phyloP scores from a whole-genome alignment of 92 coral and sea anemone species.

The Muricea muricata region DNA sequence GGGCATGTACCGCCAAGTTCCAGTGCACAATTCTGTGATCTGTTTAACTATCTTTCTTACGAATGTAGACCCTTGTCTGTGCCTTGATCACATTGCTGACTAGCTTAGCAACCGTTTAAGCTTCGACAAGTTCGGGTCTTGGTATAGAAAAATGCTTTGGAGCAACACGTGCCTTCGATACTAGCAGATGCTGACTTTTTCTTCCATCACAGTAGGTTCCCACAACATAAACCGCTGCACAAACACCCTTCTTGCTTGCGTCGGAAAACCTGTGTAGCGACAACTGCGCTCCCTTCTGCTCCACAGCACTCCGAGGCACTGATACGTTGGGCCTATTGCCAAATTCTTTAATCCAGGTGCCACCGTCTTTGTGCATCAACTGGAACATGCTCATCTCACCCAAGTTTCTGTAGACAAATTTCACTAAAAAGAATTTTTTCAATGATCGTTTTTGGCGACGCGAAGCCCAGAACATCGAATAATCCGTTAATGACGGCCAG shows the following conservation, averaged over 20 bases:
- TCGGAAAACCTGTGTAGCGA: neutral
- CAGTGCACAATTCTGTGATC: neutral
- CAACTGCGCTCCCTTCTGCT: neutral
- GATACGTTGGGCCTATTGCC: no score
- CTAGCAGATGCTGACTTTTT: neutral
- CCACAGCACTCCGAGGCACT: neutral
- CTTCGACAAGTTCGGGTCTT: neutral
- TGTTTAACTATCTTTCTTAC: neutral
- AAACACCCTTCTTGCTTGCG: neutral
- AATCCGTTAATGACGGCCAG: constrained; percentile 37
- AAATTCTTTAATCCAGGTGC: constrained; percentile 13
- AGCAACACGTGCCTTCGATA: neutral
- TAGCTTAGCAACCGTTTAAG: neutral
- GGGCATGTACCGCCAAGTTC: constrained; percentile 46
- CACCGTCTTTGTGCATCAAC: neutral
- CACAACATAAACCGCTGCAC: neutral
- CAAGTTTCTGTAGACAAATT: neutral
- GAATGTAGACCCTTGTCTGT: neutral
- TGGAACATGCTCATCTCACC: neutral
- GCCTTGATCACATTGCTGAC: neutral
- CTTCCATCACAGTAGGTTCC: no score
- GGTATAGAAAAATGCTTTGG: constrained; percentile 6
- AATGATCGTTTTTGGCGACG: constrained; percentile 13
- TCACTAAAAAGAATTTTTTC: constrained; percentile 7
- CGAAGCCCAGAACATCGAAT: constrained; percentile 29